Base-by-base conservation (phyloP, 2,797 vertebrate genomes). In the Ptychadena robeensis region DNA sequence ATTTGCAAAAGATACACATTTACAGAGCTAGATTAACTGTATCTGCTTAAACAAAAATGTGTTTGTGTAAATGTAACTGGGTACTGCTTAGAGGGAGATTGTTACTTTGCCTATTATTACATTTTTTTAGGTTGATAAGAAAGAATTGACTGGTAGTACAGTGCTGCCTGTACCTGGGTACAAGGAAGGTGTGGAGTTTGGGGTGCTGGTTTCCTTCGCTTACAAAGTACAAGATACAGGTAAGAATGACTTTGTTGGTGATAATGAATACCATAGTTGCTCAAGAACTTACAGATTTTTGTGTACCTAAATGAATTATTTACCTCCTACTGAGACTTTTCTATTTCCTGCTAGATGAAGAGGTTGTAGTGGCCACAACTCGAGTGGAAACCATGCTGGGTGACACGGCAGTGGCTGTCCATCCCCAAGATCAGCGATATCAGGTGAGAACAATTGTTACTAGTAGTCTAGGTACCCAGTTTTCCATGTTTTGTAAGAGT, bases 381-480 rank as follows among this genome's bases (percentile, higher is more conserved):
- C 95, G 96, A 89, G 93, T 97, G 0, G 97, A 98, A 92, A 97
- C 96, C 0, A 98, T 97, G 97, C 87, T 98, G 81, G 97, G 97
- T 22, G 97, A 98, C 44, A 93, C 94, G 0, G 97, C 94, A 0
- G 91, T 97, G 1, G 96, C 96, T 0, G 95, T 98, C 30, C 96
- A 98, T 87, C 96, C 96, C 0, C 61, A 88, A 8, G 97, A 98
- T 68, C 61, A 93, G 85, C 92, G 96, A 78, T 98, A 97, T 87
- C 94, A 95, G 92, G 94, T 94, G 38, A 5, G 40, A 27, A 0
- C 4, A 1, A 22, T 22, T 44, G 3, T 44, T 22, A 53, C 4
- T 6, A 22, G 44, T 18, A 22, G 44, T 53, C 5, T 8, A 22
- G 1, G 0, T 9, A 6, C 44, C 44, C 4, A 22, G 44, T 22